These are phyloP conservation scores for Petrocephalus zakoni DNA, from an alignment of 2,113 vertebrate genomes.

Conservation along the genomic window DNA sequence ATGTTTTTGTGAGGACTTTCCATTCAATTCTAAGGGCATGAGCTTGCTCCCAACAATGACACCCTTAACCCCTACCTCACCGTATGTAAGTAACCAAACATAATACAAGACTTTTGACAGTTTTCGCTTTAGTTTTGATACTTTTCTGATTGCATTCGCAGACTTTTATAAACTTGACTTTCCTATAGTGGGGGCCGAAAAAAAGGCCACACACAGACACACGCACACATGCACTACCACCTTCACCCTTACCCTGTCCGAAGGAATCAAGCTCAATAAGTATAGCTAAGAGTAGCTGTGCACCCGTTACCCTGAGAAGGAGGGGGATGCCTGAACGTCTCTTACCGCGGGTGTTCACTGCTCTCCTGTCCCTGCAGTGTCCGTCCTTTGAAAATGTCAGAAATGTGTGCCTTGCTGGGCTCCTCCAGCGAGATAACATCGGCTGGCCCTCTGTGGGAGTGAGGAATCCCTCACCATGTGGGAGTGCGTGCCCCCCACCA, in stretches of 20 bases:
- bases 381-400: neutral
- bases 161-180: too few species aligned
- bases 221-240: neutral
- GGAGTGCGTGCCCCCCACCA: neutral
- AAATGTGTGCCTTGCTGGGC: neutral
- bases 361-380: neutral
- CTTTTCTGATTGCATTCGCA: too few species aligned
- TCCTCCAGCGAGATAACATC: neutral
- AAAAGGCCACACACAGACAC: too few species aligned
- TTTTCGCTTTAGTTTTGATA: too few species aligned
- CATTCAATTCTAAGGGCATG: too few species aligned
- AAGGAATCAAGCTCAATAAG: conserved; percentile 39
- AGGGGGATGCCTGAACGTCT: neutral
- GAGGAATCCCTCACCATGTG: conserved; percentile 7
- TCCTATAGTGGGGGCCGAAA: too few species aligned
- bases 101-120: too few species aligned
- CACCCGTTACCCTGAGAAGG: conserved; percentile 27
- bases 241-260: conserved; percentile 21
- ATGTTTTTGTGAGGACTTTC: too few species aligned
- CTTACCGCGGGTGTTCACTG: neutral
- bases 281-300: conserved; percentile 36
- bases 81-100: too few species aligned
- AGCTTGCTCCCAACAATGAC: too few species aligned
- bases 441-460: neutral
- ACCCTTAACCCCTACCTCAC: too few species aligned